Evolutionary conservation across 2,113 vertebrate species (phyloP).

Genomic region (Podilymbus podiceps): DNA sequence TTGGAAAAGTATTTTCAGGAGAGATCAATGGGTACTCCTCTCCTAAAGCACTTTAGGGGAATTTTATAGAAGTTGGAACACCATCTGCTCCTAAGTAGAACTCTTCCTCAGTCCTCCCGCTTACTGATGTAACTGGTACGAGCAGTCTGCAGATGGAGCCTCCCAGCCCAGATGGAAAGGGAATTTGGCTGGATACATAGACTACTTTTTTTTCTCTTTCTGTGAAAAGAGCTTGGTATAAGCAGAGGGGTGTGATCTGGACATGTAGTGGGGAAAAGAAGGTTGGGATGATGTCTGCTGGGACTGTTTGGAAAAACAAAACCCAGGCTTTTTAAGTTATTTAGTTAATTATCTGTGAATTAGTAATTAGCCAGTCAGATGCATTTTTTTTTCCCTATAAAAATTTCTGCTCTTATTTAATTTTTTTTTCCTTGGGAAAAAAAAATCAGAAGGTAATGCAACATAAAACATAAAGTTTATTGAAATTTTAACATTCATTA

Average conservation of each 20-base stretch:
- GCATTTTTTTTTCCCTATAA: background rate
- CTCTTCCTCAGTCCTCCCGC: background rate
- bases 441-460: background rate
- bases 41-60: background rate
- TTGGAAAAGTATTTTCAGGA: background rate
- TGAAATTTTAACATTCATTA: background rate
- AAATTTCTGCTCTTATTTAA: background rate
- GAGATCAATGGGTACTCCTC: background rate
- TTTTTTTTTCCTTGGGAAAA: background rate
- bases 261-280: background rate
- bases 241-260: background rate
- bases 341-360: background rate
- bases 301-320: background rate
- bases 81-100: slow-evolving; percentile 37
- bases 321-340: background rate
- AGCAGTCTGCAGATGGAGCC: slow-evolving; percentile 44
- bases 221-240: background rate
- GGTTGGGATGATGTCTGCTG: background rate
- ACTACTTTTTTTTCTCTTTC: background rate
- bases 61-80: slow-evolving; percentile 25
- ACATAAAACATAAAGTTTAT: background rate
- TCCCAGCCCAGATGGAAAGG: slow-evolving; percentile 46
- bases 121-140: background rate
- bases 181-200: background rate
- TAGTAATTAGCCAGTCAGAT: background rate